Base-by-base conservation (phyloP, 2,888 invertebrate species). In the Lepidochitona cinerea region DNA sequence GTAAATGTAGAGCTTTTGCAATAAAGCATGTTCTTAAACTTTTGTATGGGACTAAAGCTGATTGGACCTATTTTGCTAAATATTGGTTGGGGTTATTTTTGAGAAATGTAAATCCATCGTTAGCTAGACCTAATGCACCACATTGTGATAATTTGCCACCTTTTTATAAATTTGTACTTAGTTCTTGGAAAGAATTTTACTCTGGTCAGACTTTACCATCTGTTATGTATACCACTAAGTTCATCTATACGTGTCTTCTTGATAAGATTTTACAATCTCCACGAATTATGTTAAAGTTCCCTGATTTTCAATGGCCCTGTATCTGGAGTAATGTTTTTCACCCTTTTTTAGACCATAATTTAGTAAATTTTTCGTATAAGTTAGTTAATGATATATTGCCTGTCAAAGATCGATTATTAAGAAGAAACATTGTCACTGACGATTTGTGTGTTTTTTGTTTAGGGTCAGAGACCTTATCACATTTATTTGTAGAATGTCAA, bases 291-390 rank as follows among this genome's bases (percentile, higher is more conserved):
- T 1, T 23, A 37, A 59, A 59, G 32, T 26, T 4, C 12, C 59
- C 59, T 4, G 29, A 59, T 4, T 59, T 59, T 4, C 6, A 66
- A 18, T 66, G 37, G 35, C 18, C 18, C 1, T 18, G 29, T 18
- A 37, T 66, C n/a, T 66, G 66, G 66, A 36, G 26, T 12, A 66
- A 32, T 36, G 37, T 66, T n/a, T 66, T 66, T 66, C 29, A 66
- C 36, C 29, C 29, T n/a, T 37, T 66, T 26, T 14, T 66, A 29
- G 66, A 66, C 37, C 37, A 59, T 26, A 66, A 37, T 26, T 23
- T 35, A 9, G 18, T 2, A 9, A 66, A 66, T 37, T 66, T 66
- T 36, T 35, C 33, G 9, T 66, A 23, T 66, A 66, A 66, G 37
- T 18, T 37, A n/a, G 66, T 37, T 18, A 32, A 66, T 37, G 66